Base-by-base conservation (phyloP, 2,113 vertebrate genomes). In the Marcusenius ussheri region DNA sequence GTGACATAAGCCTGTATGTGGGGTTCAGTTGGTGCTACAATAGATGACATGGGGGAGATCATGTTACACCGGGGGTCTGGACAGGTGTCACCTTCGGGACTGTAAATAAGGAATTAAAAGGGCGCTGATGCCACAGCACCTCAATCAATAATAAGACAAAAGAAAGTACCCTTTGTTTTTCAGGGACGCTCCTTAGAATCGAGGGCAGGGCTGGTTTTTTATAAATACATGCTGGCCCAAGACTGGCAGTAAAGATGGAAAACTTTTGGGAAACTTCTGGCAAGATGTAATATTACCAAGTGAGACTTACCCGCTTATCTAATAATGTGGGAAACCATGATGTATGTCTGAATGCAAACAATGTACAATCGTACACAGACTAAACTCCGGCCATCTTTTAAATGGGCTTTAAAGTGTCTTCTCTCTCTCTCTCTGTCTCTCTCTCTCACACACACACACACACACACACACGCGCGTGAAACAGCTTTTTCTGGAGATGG, bases 301-400 rank as follows among this genome's bases (percentile, higher is more conserved):
- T 56, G 85, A 27, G 47, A 24, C 47, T 39, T 58, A 8, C 35
- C 50, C 11, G 53, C 45, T 42, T 80, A 46, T 89, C 35, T 51
- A 51, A 80, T 89, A 89, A 83, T 21, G n/a, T 51, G 50, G 88
- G 27, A 89, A 56, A 58, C 53, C 39, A 51, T 46, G 39, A 89
- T n/a, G 49, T 85, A 42, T 45, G 53, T 77, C 83, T 83, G 77
- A 89, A 85, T 84, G 35, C 21, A 58, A 85, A 47, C 80, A 56
- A 83, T 83, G 46, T 89, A 39, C 74, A 89, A 15, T 35, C 49
- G 39, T 56, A 80, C 51, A 66, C 50, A 46, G 35, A 89, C 49
- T 89, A 58, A 85, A 89, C 42, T 17, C 31, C 7, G 51, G 13
- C 11, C 50, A 9, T 56, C 24, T 89, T 89, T 27, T 24, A 46